These are phyloP conservation scores for Tenebrio molitor DNA, from an alignment of 1,140 invertebrate genomes.

Conservation along the genomic window DNA sequence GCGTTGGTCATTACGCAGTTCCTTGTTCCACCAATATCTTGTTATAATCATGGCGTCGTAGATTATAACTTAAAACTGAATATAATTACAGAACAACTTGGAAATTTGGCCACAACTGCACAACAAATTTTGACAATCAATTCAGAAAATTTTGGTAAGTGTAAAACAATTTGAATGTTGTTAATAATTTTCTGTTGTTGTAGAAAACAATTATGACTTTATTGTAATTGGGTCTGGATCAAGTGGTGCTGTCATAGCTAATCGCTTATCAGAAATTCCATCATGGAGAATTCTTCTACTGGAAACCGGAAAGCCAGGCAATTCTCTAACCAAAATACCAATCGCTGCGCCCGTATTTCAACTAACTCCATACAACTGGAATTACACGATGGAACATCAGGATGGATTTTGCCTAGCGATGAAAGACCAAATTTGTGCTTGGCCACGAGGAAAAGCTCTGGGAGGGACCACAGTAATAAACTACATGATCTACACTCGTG, in stretches of 20 bases:
- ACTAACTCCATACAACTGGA: slow-evolving; percentile 83
- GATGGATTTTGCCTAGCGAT: slow-evolving; percentile 74
- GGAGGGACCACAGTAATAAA: slow-evolving; percentile 76
- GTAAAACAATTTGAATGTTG: too few relatives aligned
- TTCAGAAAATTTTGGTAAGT: too few relatives aligned
- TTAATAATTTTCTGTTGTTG: slow-evolving; percentile 65
- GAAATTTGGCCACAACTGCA: too few relatives aligned
- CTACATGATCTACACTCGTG: slow-evolving; percentile 78
- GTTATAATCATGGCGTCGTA: too few relatives aligned
- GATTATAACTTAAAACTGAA: too few relatives aligned
- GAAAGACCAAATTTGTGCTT: slow-evolving; percentile 56
- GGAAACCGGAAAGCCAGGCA: slow-evolving; percentile 77
- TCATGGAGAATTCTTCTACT: slow-evolving; percentile 79
- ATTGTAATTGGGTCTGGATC: slow-evolving; percentile 64
- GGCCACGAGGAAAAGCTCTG: slow-evolving; percentile 66
- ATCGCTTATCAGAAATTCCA: slow-evolving; percentile 78
- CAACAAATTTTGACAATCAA: too few relatives aligned
- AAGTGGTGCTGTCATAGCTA: slow-evolving; percentile 71
- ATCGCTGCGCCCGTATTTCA: slow-evolving; percentile 78
- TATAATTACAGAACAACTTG: too few relatives aligned
- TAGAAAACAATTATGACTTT: slow-evolving; percentile 54
- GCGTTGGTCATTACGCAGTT: too few relatives aligned
- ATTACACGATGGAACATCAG: slow-evolving; percentile 81
- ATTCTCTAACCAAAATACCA: slow-evolving; percentile 80
- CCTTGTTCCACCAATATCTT: too few relatives aligned